Percentiles rank a stretch among this genome's conserved stretches.
Evolutionary conservation across 2,888 invertebrate species (phyloP).

Genomic region (Dorcus hopei): DNA sequence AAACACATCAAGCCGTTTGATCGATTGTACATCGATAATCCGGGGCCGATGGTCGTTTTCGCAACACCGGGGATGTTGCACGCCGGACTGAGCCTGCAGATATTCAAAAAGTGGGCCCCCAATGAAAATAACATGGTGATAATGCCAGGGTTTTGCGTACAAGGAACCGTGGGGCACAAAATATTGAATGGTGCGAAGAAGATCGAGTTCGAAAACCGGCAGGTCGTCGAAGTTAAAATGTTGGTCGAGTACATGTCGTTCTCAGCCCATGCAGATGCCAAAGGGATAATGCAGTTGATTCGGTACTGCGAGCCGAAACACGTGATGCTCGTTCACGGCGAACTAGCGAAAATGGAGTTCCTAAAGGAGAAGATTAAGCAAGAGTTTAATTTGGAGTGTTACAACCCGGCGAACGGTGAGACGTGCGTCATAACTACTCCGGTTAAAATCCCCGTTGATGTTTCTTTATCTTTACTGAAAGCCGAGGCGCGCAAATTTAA

Average conservation of each 20-base stretch:
- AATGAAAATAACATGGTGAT: slow-evolving; percentile 98
- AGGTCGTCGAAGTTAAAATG: slow-evolving; percentile 93
- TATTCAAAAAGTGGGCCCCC: slow-evolving; percentile 99
- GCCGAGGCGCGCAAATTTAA: slow-evolving; percentile 78
- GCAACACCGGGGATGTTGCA: slow-evolving; percentile 99
- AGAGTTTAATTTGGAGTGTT: slow-evolving; percentile 87
- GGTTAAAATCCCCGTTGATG: slow-evolving; percentile 86
- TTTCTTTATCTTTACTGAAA: slow-evolving; percentile 77
- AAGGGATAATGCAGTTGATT: slow-evolving; percentile 96
- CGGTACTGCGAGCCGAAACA: slow-evolving; percentile 96
- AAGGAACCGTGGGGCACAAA: slow-evolving; percentile 97
- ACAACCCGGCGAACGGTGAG: slow-evolving; percentile 98
- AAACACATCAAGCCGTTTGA: slow-evolving; percentile 98
- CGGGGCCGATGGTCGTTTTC: slow-evolving; percentile 98
- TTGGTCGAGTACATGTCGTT: slow-evolving; percentile 98
- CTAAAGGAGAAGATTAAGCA: slow-evolving; percentile 91
- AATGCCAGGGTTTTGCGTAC: slow-evolving; percentile 99
- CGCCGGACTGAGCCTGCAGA: slow-evolving; percentile 92
- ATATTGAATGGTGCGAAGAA: slow-evolving; percentile 91
- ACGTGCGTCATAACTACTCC: slow-evolving; percentile 85
- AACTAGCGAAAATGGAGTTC: slow-evolving; percentile 98
- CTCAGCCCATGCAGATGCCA: slow-evolving; percentile 99
- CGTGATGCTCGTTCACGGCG: slow-evolving; percentile 97
- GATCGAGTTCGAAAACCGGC: slow-evolving; percentile 92
- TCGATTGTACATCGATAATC: slow-evolving; percentile 89